Conservation (phyloP, 2,888 invertebrate species). For the Teleogryllus oceanicus region DNA sequence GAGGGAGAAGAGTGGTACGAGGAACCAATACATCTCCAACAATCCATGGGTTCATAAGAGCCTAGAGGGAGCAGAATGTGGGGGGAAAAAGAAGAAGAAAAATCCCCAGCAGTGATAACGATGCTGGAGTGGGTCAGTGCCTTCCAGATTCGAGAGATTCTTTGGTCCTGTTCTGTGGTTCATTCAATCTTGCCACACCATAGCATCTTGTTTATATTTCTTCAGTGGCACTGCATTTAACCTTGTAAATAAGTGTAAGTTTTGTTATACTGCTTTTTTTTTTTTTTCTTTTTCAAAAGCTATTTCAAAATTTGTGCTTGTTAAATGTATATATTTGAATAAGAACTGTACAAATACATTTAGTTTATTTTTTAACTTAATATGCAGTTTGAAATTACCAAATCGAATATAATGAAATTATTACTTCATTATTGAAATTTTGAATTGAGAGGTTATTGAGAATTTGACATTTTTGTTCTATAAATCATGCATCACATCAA, state of each 20-base stretch:
- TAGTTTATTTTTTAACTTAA: no score
- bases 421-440: no score
- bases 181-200: neutral
- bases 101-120: neutral
- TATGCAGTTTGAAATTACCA: no score
- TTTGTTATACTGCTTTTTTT: neutral
- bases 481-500: no score
- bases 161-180: neutral
- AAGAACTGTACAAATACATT: no score
- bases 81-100: neutral
- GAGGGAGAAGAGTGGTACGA: conserved; percentile 39
- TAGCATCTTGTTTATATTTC: neutral
- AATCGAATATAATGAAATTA: no score
- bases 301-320: no score
- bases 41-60: conserved; percentile 38
- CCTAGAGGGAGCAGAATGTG: conserved; percentile 19
- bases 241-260: conserved; percentile 9
- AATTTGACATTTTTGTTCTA: no score
- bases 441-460: no score
- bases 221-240: neutral
- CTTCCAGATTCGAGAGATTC: neutral
- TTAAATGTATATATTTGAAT: no score
- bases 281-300: no score
- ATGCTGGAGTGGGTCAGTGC: conserved; percentile 18
- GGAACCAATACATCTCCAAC: conserved; percentile 40